A percentile compares a stretch with the other conserved stretches of the same genome.
Conservation (phyloP, 2,113 vertebrate genomes). For the Sporophila hypoxantha region DNA sequence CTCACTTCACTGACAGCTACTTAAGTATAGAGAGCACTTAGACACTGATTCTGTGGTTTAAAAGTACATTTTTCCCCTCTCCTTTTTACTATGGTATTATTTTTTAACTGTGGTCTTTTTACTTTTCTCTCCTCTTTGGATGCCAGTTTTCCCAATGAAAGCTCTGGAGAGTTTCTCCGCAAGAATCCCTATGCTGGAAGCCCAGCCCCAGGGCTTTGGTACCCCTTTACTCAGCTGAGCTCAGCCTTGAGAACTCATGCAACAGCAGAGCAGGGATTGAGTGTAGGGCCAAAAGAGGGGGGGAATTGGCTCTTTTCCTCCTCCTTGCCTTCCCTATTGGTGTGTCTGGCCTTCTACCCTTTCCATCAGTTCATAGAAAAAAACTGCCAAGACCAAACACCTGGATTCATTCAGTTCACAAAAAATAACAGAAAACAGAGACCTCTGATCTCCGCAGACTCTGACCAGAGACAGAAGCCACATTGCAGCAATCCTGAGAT, state of each 20-base stretch:
- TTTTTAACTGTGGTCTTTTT: neutral
- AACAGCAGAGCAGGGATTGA: neutral
- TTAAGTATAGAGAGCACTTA: neutral
- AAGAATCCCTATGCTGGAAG: neutral
- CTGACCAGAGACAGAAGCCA: neutral
- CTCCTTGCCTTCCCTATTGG: neutral
- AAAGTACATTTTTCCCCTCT: neutral
- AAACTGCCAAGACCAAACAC: neutral
- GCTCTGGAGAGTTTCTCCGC: neutral
- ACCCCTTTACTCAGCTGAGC: neutral
- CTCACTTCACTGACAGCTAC: neutral
- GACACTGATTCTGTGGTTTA: neutral
- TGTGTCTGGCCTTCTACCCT: neutral
- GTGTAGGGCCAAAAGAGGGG: fast-evolving
- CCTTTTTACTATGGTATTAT: neutral
- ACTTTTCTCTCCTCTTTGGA: neutral
- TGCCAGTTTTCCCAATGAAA: neutral
- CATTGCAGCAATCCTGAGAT: neutral
- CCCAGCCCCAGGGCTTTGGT: neutral
- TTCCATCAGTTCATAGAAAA: neutral
- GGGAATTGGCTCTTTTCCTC: neutral
- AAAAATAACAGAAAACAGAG: neutral
- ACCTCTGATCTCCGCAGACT: neutral
- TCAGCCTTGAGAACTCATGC: neutral
- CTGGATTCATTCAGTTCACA: neutral